phyloP scores from a whole-genome alignment of 2,797 vertebrate species.

The Strix occidentalis region DNA sequence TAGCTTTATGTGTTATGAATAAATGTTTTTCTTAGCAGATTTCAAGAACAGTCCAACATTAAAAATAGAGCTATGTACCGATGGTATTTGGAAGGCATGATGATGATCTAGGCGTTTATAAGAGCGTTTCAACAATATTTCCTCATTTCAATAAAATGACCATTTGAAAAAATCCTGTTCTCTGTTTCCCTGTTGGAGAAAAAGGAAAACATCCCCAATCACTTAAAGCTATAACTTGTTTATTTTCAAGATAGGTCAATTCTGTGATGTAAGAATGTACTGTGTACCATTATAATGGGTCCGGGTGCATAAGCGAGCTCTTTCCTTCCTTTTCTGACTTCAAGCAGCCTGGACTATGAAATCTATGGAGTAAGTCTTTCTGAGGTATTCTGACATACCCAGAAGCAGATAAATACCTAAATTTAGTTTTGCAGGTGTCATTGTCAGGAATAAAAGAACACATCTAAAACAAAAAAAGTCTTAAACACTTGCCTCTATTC shows the following conservation, averaged over 20 bases:
- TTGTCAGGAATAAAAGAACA: not conserved
- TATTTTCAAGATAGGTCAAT: not conserved
- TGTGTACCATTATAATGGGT: not conserved
- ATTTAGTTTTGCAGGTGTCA: conserved; percentile 4
- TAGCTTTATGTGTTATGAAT: not conserved
- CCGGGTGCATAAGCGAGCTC: not conserved
- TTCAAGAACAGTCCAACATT: not conserved
- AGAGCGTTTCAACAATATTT: not conserved
- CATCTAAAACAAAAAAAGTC: not conserved
- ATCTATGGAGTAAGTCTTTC: not conserved
- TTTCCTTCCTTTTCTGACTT: not conserved
- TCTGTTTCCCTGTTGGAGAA: not conserved
- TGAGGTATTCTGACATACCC: not conserved
- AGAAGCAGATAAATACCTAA: not conserved
- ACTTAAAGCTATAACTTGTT: not conserved
- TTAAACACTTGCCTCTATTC: not conserved
- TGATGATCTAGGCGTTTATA: not conserved
- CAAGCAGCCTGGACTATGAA: not conserved
- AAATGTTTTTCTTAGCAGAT: conserved; percentile 30
- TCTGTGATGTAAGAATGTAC: not conserved
- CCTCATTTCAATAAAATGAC: not conserved
- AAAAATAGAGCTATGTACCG: not conserved
- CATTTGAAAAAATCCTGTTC: not conserved
- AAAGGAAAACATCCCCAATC: not conserved
- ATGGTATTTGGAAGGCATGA: conserved; percentile 8